These are phyloP conservation scores for Thereva nobilitata DNA, from an alignment of 2,888 invertebrate genomes.

Conservation along the genomic window DNA sequence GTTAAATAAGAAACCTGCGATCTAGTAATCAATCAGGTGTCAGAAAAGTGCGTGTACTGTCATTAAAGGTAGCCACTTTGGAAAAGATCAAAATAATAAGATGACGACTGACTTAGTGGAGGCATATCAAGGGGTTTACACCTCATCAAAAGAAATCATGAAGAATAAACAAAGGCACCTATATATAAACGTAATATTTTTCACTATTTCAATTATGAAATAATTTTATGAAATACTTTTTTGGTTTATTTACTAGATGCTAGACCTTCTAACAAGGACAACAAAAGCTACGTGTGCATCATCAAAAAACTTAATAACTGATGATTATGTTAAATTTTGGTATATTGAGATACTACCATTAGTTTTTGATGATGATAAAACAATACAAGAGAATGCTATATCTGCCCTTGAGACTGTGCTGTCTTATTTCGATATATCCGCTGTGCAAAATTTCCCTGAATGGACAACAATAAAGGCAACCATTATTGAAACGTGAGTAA, in stretches of 20 bases:
- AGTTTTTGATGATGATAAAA: slow-evolving; percentile 54
- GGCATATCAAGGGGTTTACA: slow-evolving; percentile 53
- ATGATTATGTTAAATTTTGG: slow-evolving; percentile 59
- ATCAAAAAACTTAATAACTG: slow-evolving; percentile 50
- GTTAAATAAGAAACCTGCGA: no score
- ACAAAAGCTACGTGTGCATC: slow-evolving; percentile 50
- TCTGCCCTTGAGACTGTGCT: slow-evolving; percentile 58
- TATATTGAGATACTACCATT: slow-evolving; percentile 60
- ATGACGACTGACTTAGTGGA: slow-evolving; percentile 33
- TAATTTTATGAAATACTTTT: no score
- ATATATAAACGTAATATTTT: slow-evolving; percentile 51
- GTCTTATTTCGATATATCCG: slow-evolving; percentile 55
- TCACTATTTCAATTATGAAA: background rate
- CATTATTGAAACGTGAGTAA: slow-evolving; percentile 52
- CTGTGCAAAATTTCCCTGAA: slow-evolving; percentile 55
- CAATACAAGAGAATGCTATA: slow-evolving; percentile 52
- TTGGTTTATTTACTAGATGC: slow-evolving; percentile 50
- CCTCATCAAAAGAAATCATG: slow-evolving; percentile 55
- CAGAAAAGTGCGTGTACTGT: no score
- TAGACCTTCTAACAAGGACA: slow-evolving; percentile 56
- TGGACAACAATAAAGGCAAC: slow-evolving; percentile 58
- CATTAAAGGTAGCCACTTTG: no score
- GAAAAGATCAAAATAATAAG: background rate
- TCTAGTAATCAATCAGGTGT: no score
- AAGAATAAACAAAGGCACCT: slow-evolving; percentile 54